A percentile compares a stretch with the other conserved stretches of the same genome.
phyloP scores from a whole-genome alignment of 2,797 vertebrate genomes.

The Numenius phaeopus region DNA sequence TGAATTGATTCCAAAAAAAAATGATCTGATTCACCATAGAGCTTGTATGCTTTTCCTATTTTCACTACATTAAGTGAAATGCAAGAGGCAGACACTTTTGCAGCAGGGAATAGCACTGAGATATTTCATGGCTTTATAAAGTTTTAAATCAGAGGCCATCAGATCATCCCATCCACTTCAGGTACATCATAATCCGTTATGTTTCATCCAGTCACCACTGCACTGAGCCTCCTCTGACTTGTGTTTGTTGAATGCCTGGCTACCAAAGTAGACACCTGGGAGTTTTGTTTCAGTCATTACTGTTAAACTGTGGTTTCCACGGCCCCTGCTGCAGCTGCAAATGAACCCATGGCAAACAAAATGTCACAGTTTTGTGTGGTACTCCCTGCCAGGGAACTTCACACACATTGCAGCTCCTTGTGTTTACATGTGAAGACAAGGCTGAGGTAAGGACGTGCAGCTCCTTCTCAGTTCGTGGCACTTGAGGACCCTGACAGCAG shows the following conservation, averaged over 20 bases:
- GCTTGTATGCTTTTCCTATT: neutral
- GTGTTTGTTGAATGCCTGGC: neutral
- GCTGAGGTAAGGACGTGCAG: neutral
- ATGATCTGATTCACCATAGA: neutral
- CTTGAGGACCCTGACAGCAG: neutral
- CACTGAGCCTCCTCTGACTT: neutral
- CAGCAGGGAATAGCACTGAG: neutral
- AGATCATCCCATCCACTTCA: neutral
- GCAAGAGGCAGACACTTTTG: neutral
- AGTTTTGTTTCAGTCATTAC: neutral
- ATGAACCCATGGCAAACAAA: neutral
- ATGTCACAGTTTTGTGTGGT: neutral
- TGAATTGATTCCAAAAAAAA: neutral
- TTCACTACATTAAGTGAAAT: neutral
- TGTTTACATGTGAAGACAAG: neutral
- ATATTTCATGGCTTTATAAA: neutral
- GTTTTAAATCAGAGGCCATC: conserved; percentile 2
- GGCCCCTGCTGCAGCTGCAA: neutral
- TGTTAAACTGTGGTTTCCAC: neutral
- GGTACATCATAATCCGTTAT: neutral
- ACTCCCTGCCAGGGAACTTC: neutral
- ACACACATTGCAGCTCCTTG: neutral
- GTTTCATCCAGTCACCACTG: neutral
- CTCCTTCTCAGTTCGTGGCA: neutral
- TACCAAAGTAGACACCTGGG: neutral